Percentiles rank a stretch among this genome's conserved stretches.
phyloP scores from a whole-genome alignment of 2,113 vertebrate genomes.

The Glaucidium brasilianum region DNA sequence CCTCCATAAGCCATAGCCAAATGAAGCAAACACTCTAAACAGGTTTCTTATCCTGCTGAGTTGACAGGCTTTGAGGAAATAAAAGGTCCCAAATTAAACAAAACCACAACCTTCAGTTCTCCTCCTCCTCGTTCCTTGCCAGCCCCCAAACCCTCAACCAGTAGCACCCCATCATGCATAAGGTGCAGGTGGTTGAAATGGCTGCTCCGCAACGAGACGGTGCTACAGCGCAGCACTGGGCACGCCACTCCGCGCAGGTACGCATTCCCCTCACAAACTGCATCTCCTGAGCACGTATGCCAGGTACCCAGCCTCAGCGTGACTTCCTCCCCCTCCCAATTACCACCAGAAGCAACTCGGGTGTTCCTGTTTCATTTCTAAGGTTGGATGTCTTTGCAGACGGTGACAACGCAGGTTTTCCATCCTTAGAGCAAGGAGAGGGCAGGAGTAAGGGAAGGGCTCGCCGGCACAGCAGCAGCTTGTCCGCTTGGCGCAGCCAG shows the following conservation, averaged over 20 bases:
- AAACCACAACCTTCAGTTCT: background rate
- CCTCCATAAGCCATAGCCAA: background rate
- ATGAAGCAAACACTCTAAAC: background rate
- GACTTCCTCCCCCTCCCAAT: background rate
- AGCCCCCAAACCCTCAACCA: background rate
- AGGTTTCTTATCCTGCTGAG: slow-evolving; percentile 27
- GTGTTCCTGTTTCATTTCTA: fast-evolving
- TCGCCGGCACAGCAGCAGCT: background rate
- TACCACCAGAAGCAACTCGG: background rate
- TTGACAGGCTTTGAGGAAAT: slow-evolving; percentile 17
- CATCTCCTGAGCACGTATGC: fast-evolving
- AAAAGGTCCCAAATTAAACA: background rate
- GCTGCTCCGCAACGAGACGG: background rate
- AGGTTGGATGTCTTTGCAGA: background rate
- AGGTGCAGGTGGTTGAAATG: background rate
- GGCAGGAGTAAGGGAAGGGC: background rate
- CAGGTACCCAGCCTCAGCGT: fast-evolving
- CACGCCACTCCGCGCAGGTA: fast-evolving
- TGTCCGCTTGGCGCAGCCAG: background rate
- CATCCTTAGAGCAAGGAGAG: background rate
- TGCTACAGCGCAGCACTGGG: background rate
- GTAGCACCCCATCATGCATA: too few relatives aligned
- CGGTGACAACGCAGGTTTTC: background rate
- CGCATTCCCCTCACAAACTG: fast-evolving
- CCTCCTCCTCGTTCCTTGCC: background rate